These are phyloP conservation scores for Parotocinclus haroldoi DNA, from an alignment of 2,797 vertebrate species.

Conservation along the genomic window DNA sequence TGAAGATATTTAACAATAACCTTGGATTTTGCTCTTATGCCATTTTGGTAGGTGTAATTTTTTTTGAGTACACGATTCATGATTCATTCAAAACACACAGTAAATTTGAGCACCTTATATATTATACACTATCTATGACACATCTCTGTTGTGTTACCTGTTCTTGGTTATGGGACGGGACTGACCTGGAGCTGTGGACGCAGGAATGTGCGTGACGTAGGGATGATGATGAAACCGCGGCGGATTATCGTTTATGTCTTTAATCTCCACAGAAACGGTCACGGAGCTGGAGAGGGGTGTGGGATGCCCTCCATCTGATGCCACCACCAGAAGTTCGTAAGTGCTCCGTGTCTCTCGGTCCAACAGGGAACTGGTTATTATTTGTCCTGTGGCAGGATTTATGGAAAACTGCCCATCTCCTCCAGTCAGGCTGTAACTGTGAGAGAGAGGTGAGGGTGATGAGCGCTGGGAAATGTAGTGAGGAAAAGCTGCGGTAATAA, in stretches of 20 bases:
- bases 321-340: conserved; percentile 90
- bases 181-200: conserved; percentile 82
- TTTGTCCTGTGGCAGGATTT: conserved; percentile 95
- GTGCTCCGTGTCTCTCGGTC: conserved; percentile 83
- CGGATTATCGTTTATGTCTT: conserved; percentile 94
- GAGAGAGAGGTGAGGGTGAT: not conserved
- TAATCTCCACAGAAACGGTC: conserved; percentile 82
- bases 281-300: conserved; percentile 85
- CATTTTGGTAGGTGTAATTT: no score
- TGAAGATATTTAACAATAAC: no score
- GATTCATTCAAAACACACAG: no score
- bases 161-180: no score
- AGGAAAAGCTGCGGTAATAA: no score
- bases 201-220: conserved; percentile 92
- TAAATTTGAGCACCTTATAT: no score
- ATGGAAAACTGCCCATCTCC: conserved; percentile 94
- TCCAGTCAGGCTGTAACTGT: conserved; percentile 88
- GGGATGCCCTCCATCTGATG: conserved; percentile 83
- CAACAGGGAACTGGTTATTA: conserved; percentile 91
- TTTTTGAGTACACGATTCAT: no score
- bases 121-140: no score
- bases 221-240: conserved; percentile 96
- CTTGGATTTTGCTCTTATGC: no score
- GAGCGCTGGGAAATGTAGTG: no score
- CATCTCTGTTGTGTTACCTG: no score